Evolutionary conservation across 92 coral and sea anemone species (phyloP).

Genomic region (Umimayanthus kanabou): DNA sequence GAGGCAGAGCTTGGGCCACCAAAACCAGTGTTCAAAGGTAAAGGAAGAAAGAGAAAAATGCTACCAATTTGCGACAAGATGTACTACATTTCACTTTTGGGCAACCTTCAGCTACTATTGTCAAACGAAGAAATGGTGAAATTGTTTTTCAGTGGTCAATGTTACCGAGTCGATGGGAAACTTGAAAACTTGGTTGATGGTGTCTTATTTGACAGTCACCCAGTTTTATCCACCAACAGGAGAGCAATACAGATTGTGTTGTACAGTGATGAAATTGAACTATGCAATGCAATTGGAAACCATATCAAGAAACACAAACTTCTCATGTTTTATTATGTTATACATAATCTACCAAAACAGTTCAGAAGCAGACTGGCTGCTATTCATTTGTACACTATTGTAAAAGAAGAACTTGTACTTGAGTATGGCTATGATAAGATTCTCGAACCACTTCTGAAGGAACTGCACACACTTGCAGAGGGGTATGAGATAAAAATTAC

Average conservation of each 20-base stretch:
- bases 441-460: conserved; percentile 42
- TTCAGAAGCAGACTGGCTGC: conserved; percentile 47
- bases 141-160: conserved; percentile 11
- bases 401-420: conserved; percentile 28
- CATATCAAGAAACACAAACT: conserved; percentile 57
- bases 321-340: conserved; percentile 54
- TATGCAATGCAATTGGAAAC: conserved; percentile 61
- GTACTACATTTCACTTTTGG: conserved; percentile 35
- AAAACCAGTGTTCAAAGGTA: not conserved
- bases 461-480: conserved; percentile 32
- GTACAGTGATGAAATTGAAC: conserved; percentile 62
- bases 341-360: conserved; percentile 37
- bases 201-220: conserved; percentile 47
- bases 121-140: conserved; percentile 27
- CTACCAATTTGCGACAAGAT: conserved; percentile 11
- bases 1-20: not conserved
- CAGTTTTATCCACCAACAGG: conserved; percentile 36
- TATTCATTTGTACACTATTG: conserved; percentile 45
- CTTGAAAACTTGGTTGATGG: conserved; percentile 59
- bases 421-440: conserved; percentile 53
- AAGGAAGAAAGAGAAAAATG: not conserved
- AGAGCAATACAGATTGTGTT: conserved; percentile 48
- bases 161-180: conserved; percentile 44
- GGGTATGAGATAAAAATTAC: too few relatives aligned
- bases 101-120: conserved; percentile 23